Evolutionary conservation across 2,113 vertebrate species (phyloP).

Genomic region (Eulacestoma nigropectus): DNA sequence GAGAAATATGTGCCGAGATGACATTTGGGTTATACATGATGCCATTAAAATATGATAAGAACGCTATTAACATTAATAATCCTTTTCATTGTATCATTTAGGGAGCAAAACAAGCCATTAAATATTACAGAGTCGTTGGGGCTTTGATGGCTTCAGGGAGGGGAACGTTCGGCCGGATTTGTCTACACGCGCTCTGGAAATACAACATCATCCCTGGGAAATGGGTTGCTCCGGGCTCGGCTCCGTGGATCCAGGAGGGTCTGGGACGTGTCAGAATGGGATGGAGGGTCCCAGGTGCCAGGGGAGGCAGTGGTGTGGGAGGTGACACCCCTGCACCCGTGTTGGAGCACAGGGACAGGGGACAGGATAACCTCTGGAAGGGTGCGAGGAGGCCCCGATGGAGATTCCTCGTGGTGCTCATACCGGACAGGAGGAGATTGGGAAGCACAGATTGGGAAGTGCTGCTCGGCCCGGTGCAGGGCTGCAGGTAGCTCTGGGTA

Average conservation of each 20-base stretch:
- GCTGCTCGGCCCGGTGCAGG: not conserved
- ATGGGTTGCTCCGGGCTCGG: not conserved
- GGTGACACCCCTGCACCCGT: not conserved
- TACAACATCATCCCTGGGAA: conserved; percentile 32
- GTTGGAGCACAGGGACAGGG: not conserved
- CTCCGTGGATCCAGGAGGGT: not conserved
- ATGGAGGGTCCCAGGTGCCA: not conserved
- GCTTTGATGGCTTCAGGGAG: conserved; percentile 69
- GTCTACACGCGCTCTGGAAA: conserved; percentile 43
- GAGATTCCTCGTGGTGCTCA: fast-evolving
- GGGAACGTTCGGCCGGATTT: conserved; percentile 58
- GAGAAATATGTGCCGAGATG: conserved; percentile 68
- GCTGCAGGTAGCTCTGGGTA: not conserved
- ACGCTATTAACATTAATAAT: conserved; percentile 76
- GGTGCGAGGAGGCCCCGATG: not conserved
- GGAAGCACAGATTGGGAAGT: not conserved
- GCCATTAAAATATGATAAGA: conserved; percentile 76
- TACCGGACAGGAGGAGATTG: fast-evolving
- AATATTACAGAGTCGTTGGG: conserved; percentile 68
- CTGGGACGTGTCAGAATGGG: fast-evolving
- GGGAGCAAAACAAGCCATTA: conserved; percentile 76
- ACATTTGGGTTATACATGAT: conserved; percentile 72
- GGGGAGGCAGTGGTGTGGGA: not conserved
- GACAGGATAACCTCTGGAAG: fast-evolving
- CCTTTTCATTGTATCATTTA: conserved; percentile 76